Evolutionary conservation across 2,113 vertebrate genomes (phyloP).

Genomic region (Nesogale talazaci): DNA sequence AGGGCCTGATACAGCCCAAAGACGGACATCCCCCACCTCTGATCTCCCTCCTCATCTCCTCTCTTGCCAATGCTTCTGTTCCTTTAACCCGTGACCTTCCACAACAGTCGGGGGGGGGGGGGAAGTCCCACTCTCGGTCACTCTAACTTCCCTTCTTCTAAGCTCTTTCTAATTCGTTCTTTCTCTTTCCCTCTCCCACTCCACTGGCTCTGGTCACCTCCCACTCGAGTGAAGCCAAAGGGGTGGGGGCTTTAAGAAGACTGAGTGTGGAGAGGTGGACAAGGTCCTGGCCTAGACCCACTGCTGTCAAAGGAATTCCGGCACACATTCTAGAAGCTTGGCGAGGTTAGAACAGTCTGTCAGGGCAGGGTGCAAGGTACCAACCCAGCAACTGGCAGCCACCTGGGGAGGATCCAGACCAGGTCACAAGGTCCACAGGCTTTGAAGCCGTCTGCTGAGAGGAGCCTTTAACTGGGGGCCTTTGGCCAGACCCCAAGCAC

Average conservation of each 20-base stretch:
- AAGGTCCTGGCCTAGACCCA: neutral
- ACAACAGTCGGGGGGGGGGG: neutral
- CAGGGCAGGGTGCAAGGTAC: neutral
- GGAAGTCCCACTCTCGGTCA: neutral
- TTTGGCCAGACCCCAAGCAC: slow-evolving; percentile 35
- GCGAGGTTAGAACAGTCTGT: neutral
- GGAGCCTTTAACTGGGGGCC: neutral
- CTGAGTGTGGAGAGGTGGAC: neutral
- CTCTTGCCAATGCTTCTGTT: neutral
- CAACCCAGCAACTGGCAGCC: neutral
- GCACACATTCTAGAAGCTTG: neutral
- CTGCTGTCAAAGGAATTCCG: neutral
- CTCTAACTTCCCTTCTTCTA: neutral
- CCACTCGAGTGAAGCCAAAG: neutral
- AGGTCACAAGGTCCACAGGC: neutral
- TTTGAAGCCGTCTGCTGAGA: neutral
- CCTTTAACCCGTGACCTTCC: neutral
- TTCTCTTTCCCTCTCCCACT: neutral
- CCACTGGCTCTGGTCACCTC: neutral
- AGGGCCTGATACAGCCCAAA: too few species aligned
- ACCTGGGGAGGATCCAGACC: neutral
- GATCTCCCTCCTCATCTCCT: neutral
- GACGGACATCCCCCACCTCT: neutral
- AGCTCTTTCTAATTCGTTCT: neutral
- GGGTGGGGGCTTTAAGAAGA: neutral